These are phyloP conservation scores for Machimus atricapillus DNA, from an alignment of 2,888 invertebrate genomes.

Conservation along the genomic window DNA sequence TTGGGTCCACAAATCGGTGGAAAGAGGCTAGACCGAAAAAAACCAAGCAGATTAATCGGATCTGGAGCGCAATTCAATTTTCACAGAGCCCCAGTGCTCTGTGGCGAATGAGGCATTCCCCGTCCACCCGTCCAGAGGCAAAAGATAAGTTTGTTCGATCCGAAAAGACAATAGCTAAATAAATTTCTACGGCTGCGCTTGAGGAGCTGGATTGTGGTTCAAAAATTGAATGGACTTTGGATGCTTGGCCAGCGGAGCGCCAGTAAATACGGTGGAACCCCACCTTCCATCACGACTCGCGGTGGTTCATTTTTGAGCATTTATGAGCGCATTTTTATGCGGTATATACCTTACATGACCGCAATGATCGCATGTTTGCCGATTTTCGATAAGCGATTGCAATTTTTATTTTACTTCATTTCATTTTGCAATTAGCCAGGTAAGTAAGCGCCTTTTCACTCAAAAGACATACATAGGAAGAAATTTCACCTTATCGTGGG, in stretches of 20 bases:
- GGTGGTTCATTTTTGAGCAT: not conserved
- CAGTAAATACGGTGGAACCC: constrained; percentile 8
- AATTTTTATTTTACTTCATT: not conserved
- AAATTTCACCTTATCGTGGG: not conserved
- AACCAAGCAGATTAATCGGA: constrained; percentile 17
- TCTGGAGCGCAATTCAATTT: constrained; percentile 17
- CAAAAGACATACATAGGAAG: not conserved
- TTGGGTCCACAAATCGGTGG: not conserved
- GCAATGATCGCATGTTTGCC: not conserved
- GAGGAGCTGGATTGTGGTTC: not conserved
- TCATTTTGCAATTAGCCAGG: not conserved
- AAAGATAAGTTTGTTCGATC: not conserved
- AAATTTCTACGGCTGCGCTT: not conserved
- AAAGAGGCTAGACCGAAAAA: not conserved
- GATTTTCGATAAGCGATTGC: not conserved
- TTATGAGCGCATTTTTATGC: not conserved
- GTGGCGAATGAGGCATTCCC: not conserved
- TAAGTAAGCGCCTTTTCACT: not conserved
- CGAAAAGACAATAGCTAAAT: constrained; percentile 15
- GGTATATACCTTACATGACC: not conserved
- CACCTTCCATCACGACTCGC: constrained; percentile 17
- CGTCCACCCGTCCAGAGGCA: not conserved
- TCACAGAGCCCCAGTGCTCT: not conserved
- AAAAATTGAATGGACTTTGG: not conserved
- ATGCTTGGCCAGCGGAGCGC: not conserved